phyloP scores from a whole-genome alignment of 2,888 invertebrate genomes.

The Bedellia somnulentella region DNA sequence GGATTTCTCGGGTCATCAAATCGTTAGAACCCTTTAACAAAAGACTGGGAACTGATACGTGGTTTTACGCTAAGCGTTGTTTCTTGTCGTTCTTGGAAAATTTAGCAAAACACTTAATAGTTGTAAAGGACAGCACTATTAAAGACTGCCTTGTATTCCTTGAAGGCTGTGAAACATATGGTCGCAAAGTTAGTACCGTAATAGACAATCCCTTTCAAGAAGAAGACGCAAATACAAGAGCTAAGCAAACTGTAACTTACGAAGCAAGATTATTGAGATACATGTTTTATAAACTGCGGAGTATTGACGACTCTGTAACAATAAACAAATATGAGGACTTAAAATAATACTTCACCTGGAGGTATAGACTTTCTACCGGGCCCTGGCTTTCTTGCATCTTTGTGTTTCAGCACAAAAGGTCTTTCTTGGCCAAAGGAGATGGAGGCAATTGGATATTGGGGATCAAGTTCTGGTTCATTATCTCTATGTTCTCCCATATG shows the following conservation, averaged over 20 bases:
- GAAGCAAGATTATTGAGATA: slow-evolving; percentile 85
- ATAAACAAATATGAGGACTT: slow-evolving; percentile 57
- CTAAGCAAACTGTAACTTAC: slow-evolving; percentile 88
- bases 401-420: slow-evolving; percentile 67
- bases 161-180: slow-evolving; percentile 87
- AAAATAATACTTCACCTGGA: slow-evolving; percentile 42
- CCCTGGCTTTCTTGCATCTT: slow-evolving; percentile 53
- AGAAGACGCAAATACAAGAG: slow-evolving; percentile 67
- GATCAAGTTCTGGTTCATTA: slow-evolving; percentile 68
- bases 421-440: slow-evolving; percentile 67
- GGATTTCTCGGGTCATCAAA: slow-evolving; percentile 95
- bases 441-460: slow-evolving; percentile 66
- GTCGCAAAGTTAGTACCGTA: slow-evolving; percentile 79
- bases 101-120: slow-evolving; percentile 86
- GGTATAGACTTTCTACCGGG: slow-evolving; percentile 37
- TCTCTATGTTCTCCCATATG: slow-evolving; percentile 74
- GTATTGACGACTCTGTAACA: slow-evolving; percentile 53
- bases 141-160: slow-evolving; percentile 87
- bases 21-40: slow-evolving; percentile 92
- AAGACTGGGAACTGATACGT: slow-evolving; percentile 96
- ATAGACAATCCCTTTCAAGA: slow-evolving; percentile 80
- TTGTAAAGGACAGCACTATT: slow-evolving; percentile 82
- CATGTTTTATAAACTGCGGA: slow-evolving; percentile 71
- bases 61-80: slow-evolving; percentile 97
- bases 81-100: slow-evolving; percentile 92